Conservation (phyloP, 2,888 invertebrate genomes). For the Sarcophaga variegata region DNA sequence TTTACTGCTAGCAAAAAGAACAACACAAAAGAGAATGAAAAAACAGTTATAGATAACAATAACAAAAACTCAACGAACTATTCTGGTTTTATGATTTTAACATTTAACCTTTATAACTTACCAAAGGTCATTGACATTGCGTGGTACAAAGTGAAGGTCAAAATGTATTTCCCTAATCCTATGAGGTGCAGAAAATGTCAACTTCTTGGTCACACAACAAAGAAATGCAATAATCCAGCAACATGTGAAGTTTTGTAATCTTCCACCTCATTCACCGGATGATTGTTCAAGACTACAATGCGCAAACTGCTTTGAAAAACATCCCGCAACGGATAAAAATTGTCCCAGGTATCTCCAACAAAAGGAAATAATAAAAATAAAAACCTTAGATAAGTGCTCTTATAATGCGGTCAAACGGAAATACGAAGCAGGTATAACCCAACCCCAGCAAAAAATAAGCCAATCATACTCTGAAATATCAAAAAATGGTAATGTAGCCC, state of each 20-base stretch:
- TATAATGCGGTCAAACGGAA: conserved; percentile 20
- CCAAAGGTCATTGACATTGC: neutral
- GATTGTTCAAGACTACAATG: conserved; percentile 15
- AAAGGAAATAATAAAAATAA: conserved; percentile 14
- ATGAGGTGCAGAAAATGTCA: conserved; percentile 48
- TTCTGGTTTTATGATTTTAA: neutral
- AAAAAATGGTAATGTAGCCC: neutral
- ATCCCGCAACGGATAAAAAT: conserved; percentile 27
- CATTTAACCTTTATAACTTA: neutral
- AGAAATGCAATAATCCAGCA: neutral
- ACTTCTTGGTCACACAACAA: conserved; percentile 43
- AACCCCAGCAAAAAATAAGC: neutral
- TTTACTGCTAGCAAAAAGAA: neutral
- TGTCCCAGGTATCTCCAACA: conserved; percentile 9
- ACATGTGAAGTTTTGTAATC: conserved; percentile 2
- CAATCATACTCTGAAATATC: neutral
- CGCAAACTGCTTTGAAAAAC: conserved; percentile 14
- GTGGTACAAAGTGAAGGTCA: conserved; percentile 10
- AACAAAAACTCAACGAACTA: neutral
- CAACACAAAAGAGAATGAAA: neutral
- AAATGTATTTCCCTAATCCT: conserved; percentile 25
- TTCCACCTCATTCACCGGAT: neutral
- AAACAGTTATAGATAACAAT: neutral
- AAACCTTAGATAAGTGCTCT: neutral
- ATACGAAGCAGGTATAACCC: neutral